Base-by-base conservation (phyloP, 2,113 vertebrate species). In the Centropus bengalensis region DNA sequence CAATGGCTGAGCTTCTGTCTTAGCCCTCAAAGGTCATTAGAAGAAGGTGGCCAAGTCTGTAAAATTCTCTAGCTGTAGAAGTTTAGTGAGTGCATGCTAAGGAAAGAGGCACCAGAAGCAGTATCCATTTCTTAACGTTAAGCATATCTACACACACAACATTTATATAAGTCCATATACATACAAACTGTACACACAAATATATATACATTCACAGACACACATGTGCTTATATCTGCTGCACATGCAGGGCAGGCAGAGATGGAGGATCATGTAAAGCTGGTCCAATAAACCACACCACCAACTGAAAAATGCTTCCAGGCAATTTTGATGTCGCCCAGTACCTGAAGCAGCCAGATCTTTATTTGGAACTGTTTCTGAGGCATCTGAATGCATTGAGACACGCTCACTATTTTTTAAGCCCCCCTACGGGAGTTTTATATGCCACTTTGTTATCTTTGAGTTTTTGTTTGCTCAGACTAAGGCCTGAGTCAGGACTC, bases 131-230 rank as follows among this genome's bases (percentile, higher is more conserved):
- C 33, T 69, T 33, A 14, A 10, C 58, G 51, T 13, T n/a, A 58
- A 87, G 33, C 14, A 14, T 10, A 38, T 17, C 6, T 2, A 5
- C 6, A 5, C 14, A 36, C 10, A 27, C 26, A 38, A 9, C 38
- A 17, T 44, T 79, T 49, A 3, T 17, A 3, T 16, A 8, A 14
- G 2, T 3, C 40, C 27, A 20, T 27, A 7, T 18, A 5, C 18
- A 1, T 27, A 11, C 0, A 1, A 9, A 24, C 22, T 32, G 26
- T 5, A 17, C 44, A 16, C 10, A 13, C 10, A 12, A 1, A 1
- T 20, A 5, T 20, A 18, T 8, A 12, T 5, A 1, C 9, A 28
- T 19, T 20, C 8, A 28, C 18, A 22, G 47, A n/a, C 7, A 13
- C 10, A 8, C 23, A 49, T 11, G 19, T 15, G 42, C 36, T 36